A percentile compares a stretch with the other conserved stretches of the same genome.
Evolutionary conservation across 92 coral and sea anemone genomes (phyloP).

Genomic region (Hydrozoanthus gracilis): DNA sequence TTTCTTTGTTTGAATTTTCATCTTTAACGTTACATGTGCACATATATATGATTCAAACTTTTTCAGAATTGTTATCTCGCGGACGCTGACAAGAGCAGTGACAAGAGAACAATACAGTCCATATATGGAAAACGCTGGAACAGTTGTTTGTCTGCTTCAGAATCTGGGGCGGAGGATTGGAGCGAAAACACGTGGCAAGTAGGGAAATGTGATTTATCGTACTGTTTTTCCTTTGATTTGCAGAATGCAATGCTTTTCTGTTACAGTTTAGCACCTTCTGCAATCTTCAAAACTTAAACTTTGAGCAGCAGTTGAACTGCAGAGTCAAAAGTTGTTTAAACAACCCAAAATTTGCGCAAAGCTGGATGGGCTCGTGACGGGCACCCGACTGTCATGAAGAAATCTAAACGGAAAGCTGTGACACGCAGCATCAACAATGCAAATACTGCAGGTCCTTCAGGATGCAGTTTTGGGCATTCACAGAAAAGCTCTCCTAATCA

Average conservation of each 20-base stretch:
- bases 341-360: background rate
- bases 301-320: background rate
- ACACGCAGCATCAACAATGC: constrained; percentile 38
- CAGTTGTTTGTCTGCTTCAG: constrained; percentile 31
- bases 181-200: constrained; percentile 91
- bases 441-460: constrained; percentile 43
- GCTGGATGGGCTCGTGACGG: background rate
- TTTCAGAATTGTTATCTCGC: background rate
- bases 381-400: constrained; percentile 20
- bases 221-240: constrained; percentile 15
- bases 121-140: constrained; percentile 44
- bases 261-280: background rate
- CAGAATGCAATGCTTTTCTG: background rate
- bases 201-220: constrained; percentile 35
- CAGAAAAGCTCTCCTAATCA: constrained; percentile 53
- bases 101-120: constrained; percentile 56
- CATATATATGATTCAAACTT: background rate
- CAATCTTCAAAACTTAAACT: constrained; percentile 1
- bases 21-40: background rate
- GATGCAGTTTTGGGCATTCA: constrained; percentile 43
- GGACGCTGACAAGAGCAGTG: background rate
- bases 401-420: constrained; percentile 27
- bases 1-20: constrained; percentile 71
- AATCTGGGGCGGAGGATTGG: constrained; percentile 94
- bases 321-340: background rate